phyloP scores from a whole-genome alignment of 2,888 invertebrate species.

The Tetheella fluctuosa region DNA sequence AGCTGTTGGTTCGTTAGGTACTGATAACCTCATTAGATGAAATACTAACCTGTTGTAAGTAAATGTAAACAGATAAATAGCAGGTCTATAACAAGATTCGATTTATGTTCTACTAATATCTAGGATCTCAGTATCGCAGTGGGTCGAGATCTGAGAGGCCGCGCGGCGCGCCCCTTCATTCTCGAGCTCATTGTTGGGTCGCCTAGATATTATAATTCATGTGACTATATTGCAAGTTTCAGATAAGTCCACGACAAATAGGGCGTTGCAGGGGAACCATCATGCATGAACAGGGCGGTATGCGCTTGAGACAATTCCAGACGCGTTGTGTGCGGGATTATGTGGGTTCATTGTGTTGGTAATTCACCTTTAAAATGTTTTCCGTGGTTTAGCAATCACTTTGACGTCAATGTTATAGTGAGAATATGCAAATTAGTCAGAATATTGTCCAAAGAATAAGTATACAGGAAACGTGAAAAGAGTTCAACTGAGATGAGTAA shows the following conservation, averaged over 20 bases:
- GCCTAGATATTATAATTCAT: slow-evolving; percentile 75
- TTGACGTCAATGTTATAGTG: slow-evolving; percentile 42
- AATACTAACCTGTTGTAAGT: slow-evolving; percentile 64
- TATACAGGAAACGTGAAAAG: slow-evolving; percentile 27
- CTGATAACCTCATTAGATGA: slow-evolving; percentile 72
- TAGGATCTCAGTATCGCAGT: slow-evolving; percentile 62
- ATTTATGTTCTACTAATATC: slow-evolving; percentile 76
- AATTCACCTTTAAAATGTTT: slow-evolving; percentile 32
- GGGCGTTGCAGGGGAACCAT: slow-evolving; percentile 75
- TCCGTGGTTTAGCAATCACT: slow-evolving; percentile 19
- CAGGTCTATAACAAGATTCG: slow-evolving; percentile 73
- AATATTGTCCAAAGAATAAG: slow-evolving; percentile 27
- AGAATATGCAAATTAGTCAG: slow-evolving; percentile 28
- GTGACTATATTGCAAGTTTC: slow-evolving; percentile 64
- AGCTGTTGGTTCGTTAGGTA: slow-evolving; percentile 48
- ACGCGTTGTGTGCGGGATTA: slow-evolving; percentile 51
- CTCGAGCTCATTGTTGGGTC: slow-evolving; percentile 72
- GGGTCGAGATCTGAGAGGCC: slow-evolving; percentile 73
- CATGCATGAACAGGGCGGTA: slow-evolving; percentile 55
- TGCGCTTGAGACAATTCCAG: slow-evolving; percentile 71
- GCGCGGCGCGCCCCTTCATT: slow-evolving; percentile 74
- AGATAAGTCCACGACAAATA: slow-evolving; percentile 78
- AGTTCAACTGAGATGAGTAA: slow-evolving; percentile 16
- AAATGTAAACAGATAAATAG: slow-evolving; percentile 70
- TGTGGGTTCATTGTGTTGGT: slow-evolving; percentile 50